phyloP scores from a whole-genome alignment of 1,140 invertebrate species.

The Rhyzopertha dominica region DNA sequence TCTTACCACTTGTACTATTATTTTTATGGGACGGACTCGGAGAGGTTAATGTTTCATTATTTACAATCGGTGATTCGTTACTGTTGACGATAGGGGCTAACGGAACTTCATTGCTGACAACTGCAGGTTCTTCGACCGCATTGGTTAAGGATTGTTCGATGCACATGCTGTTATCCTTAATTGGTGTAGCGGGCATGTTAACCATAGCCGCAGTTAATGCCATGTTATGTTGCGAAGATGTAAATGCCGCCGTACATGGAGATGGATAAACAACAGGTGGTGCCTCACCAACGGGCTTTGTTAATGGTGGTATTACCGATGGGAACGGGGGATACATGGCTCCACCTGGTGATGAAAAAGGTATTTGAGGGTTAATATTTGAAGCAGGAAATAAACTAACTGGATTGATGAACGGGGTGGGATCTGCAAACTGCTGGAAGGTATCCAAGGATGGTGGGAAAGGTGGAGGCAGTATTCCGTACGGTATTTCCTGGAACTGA shows the following conservation, averaged over 20 bases:
- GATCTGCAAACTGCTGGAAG: constrained; percentile 49
- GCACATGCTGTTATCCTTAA: constrained; percentile 22
- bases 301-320: constrained; percentile 50
- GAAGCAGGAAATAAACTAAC: constrained; percentile 51
- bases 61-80: neutral
- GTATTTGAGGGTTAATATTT: constrained; percentile 52
- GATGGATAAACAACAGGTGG: constrained; percentile 48
- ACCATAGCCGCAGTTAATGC: constrained; percentile 72
- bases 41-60: constrained; percentile 25
- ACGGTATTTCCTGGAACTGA: constrained; percentile 43
- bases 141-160: neutral
- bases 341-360: constrained; percentile 58
- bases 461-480: constrained; percentile 47
- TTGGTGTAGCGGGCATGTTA: constrained; percentile 46
- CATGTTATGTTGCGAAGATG: constrained; percentile 71
- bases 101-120: constrained; percentile 12
- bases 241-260: constrained; percentile 68
- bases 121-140: constrained; percentile 8
- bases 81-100: neutral
- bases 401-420: constrained; percentile 48
- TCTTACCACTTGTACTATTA: constrained; percentile 49
- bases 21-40: constrained; percentile 40
- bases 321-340: constrained; percentile 58
- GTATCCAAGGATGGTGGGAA: constrained; percentile 44
- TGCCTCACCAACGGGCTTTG: constrained; percentile 53